These are phyloP conservation scores for Hylyphantes graminicola DNA, from an alignment of 1,140 invertebrate species.

Conservation along the genomic window DNA sequence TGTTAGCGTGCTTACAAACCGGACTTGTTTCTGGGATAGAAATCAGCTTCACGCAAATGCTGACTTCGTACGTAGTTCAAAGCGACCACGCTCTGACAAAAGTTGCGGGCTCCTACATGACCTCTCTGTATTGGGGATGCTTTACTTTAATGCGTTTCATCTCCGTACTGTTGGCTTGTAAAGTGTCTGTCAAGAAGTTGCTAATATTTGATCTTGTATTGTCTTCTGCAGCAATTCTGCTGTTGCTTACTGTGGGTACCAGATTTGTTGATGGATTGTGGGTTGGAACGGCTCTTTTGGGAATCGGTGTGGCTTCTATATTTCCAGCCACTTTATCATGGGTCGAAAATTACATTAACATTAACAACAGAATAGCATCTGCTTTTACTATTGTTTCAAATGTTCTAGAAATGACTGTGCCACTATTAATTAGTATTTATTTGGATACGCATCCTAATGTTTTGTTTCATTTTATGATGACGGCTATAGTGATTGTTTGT, in stretches of 20 bases:
- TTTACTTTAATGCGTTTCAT: constrained; percentile 69
- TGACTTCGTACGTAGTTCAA: constrained; percentile 68
- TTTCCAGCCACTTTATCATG: constrained; percentile 70
- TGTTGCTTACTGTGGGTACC: constrained; percentile 55
- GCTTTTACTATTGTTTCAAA: constrained; percentile 70
- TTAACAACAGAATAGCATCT: constrained; percentile 70
- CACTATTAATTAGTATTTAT: constrained; percentile 66
- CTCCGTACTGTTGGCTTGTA: constrained; percentile 68
- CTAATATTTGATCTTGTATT: constrained; percentile 67
- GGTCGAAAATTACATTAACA: constrained; percentile 70
- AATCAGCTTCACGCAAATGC: constrained; percentile 69
- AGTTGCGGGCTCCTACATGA: constrained; percentile 67
- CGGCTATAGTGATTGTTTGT: constrained; percentile 64
- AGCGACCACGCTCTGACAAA: constrained; percentile 66
- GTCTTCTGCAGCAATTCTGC: constrained; percentile 62
- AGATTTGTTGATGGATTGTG: constrained; percentile 66
- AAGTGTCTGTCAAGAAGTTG: constrained; percentile 67
- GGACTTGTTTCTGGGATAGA: constrained; percentile 69
- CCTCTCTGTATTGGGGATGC: constrained; percentile 71
- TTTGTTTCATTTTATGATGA: constrained; percentile 64
- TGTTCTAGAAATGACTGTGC: constrained; percentile 70
- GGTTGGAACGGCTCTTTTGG: constrained; percentile 68
- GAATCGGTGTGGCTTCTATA: constrained; percentile 71
- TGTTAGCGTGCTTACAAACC: constrained; percentile 66
- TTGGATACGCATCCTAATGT: constrained; percentile 64